Evolutionary conservation across 1,140 invertebrate species (phyloP), one percentile per base, ranked within the genome.

Genomic region (Drosophila saltans): DNA sequence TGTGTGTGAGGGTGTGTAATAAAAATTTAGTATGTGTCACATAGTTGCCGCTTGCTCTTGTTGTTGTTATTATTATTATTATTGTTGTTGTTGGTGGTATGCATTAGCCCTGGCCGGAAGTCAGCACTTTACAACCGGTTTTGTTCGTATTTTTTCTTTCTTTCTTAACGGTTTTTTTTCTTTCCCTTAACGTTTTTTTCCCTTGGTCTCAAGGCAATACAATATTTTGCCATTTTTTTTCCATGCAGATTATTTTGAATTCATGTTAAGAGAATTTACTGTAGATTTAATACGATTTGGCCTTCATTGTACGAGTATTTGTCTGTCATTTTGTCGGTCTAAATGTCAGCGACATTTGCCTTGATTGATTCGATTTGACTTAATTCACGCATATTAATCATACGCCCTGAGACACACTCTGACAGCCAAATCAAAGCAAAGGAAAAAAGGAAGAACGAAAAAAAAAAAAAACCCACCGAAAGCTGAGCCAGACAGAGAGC

Each of bases 291-390:
- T 39, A 57, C 3, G 45, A 6, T 36, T 48, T 69, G 75, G 52
- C 66, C 36, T 61, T 67, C 56, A 66, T 48, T 24, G 45, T 48
- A 48, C 45, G 21, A 26, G 45, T 52, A 16, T 36, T 48, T 69
- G 76, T 41, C 66, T 30, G 57, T 66, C 56, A 66, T 24, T 65
- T 57, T 11, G 43, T 56, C 61, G 6, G 41, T 59, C 72, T 45
- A 57, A 64, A 55, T 72, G 72, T 72, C 52, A 39, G 45, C 81
- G 81, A 77, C 80, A 80, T 83, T 80, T 68, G 81, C 24, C 71
- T 78, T 88, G 84, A 88, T 88, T 88, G 84, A 88, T 88, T 88
- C 84, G 84, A 88, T 88, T 89, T 88, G 83, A 89, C 80, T 88
- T 88, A 83, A 88, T 89, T 89, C 70, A 83, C 84, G 84, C 80